Evolutionary conservation across 23 tunicate genomes (phyloP).

Genomic region (Halocynthia roretzi): DNA sequence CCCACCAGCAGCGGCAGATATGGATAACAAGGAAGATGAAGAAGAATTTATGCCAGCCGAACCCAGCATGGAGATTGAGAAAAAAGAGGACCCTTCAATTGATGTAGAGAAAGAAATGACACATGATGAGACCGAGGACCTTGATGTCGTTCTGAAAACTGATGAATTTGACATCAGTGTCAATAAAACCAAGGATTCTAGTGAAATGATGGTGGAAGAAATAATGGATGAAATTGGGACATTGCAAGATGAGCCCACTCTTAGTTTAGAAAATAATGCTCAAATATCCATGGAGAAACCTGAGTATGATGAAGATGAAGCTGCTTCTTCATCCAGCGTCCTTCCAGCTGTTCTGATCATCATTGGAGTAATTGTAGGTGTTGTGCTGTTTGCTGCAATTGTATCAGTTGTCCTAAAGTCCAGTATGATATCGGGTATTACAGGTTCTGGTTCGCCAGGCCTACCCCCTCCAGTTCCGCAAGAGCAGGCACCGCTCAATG

Average conservation of each 20-base stretch:
- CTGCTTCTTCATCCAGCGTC: conserved; percentile 2
- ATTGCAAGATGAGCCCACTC: neutral
- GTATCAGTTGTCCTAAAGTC: conserved; percentile 54
- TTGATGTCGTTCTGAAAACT: neutral
- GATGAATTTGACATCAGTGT: neutral
- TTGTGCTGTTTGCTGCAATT: conserved; percentile 64
- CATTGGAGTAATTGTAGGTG: conserved; percentile 72
- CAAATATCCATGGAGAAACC: neutral
- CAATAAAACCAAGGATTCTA: neutral
- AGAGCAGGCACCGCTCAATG: conserved; percentile 61
- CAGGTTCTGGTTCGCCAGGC: conserved; percentile 10
- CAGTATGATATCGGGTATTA: neutral
- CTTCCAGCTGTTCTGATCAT: conserved; percentile 30
- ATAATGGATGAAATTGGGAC: neutral
- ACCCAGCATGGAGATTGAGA: neutral
- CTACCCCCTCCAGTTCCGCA: conserved; percentile 29
- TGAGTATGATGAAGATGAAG: neutral
- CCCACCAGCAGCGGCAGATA: neutral
- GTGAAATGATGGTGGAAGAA: neutral
- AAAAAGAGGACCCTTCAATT: conserved; percentile 1
- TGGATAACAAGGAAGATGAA: neutral
- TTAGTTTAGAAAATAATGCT: neutral
- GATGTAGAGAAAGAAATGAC: conserved; percentile 13
- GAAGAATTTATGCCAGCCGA: conserved; percentile 8
- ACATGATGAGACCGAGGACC: neutral